Conservation (phyloP, 2,888 invertebrate genomes). For the Proisotoma minuta region DNA sequence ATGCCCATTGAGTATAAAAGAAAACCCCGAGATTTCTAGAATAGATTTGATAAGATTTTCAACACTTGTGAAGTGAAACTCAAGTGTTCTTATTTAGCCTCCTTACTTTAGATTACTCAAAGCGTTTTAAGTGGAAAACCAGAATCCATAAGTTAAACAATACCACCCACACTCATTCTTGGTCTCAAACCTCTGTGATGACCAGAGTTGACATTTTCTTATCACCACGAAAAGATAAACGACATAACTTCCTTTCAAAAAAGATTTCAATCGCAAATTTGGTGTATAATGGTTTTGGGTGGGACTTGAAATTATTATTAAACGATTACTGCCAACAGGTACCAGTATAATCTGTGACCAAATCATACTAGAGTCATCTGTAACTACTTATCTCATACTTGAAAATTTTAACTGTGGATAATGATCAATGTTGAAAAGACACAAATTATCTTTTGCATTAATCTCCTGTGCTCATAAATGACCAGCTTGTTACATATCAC, state of each 20-base stretch:
- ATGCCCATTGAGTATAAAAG: background rate
- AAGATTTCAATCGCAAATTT: background rate
- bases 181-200: background rate
- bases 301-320: background rate
- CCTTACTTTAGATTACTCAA: background rate
- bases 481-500: slow-evolving; percentile 2
- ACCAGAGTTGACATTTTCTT: background rate
- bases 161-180: background rate
- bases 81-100: too few relatives aligned
- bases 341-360: background rate
- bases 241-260: background rate
- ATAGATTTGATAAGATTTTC: slow-evolving; percentile 4
- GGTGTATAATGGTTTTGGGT: background rate
- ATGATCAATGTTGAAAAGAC: slow-evolving; percentile 14
- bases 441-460: slow-evolving; percentile 7
- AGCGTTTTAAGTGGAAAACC: background rate
- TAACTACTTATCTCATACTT: slow-evolving; percentile 12
- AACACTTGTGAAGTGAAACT: background rate
- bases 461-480: background rate
- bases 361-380: slow-evolving; percentile 2
- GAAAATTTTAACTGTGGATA: slow-evolving; percentile 14
- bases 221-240: background rate
- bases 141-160: slow-evolving; percentile 1
- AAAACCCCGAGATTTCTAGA: too few relatives aligned
- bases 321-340: background rate